Evolutionary conservation across 2,888 invertebrate species (phyloP), one percentile per base, ranked within the genome.

Genomic region (Rotaria magnacalcarata): DNA sequence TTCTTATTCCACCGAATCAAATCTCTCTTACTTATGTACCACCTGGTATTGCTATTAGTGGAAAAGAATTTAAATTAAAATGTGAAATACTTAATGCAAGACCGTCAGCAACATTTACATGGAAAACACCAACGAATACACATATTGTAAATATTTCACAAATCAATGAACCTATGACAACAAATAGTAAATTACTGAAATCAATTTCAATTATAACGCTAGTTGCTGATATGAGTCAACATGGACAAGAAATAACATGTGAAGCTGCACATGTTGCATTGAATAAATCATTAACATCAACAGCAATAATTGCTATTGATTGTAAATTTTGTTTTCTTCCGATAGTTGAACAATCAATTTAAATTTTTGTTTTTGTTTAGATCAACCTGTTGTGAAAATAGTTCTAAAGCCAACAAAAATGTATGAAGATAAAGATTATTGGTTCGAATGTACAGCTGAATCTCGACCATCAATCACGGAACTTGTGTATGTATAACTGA

Each of bases 361-460:
- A 3, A 2, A 27, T n/a, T 27, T 60, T 27, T 34, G 3, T 27
- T 8, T 8, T 67, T 67, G 19, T 27, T 27, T 80, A 80, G 80
- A 80, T 80, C 47, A 24, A 47, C 80, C 80, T 43, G 47, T 80
- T 80, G 80, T 80, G 4, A 80, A 80, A 47, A 47, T 80, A 24
- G 47, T 24, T n/a, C n/a, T 80, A 47, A 47, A 43, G n/a, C 80
- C 80, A 80, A 47, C 24, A 47, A 41, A 80, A 47, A 47, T 80
- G 47, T n/a, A 80, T 47, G 80, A 80, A n/a, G 47, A 80, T 47
- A 47, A 80, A 47, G 47, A 47, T 7, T 80, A 80, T 80, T 80
- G 80, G 80, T 80, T 80, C 47, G 80, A 80, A 80, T 80, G 80
- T 47, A 80, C n/a, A 5, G 80, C 80, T 7, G 80, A 80, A 47